Conservation (phyloP, 2,888 invertebrate species). For the Caenorhabditis auriculariae region DNA sequence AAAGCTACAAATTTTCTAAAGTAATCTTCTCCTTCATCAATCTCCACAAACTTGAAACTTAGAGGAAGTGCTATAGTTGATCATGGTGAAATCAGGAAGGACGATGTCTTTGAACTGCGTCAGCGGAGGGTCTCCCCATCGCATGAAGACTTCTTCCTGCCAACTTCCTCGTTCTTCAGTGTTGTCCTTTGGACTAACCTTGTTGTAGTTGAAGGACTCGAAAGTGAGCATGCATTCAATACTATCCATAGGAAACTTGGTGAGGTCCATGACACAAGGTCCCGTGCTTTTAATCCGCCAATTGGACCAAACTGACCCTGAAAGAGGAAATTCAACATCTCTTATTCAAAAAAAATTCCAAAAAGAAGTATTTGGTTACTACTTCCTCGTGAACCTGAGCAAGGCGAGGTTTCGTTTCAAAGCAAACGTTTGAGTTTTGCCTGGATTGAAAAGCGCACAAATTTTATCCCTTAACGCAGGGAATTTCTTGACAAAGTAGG, state of each 20-base stretch:
- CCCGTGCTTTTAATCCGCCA: conserved; percentile 62
- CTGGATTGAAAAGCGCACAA: too few species aligned
- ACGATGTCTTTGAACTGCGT: conserved; percentile 59
- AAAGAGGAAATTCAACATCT: conserved; percentile 6
- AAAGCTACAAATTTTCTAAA: conserved; percentile 29
- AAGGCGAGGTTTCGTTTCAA: too few species aligned
- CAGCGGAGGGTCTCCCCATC: conserved; percentile 43
- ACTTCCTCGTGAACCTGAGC: too few species aligned
- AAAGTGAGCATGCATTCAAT: conserved; percentile 60
- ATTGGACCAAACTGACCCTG: conserved; percentile 63
- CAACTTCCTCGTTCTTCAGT: too few species aligned
- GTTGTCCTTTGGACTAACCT: conserved; percentile 19
- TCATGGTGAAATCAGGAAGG: conserved; percentile 60
- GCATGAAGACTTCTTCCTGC: conserved; percentile 49
- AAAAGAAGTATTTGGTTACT: too few species aligned
- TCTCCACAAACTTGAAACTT: conserved; percentile 28
- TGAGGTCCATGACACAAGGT: conserved; percentile 60
- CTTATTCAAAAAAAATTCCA: not conserved
- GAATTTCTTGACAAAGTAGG: not conserved
- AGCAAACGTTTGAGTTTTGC: too few species aligned
- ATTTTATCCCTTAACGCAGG: too few species aligned
- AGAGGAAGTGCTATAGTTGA: conserved; percentile 44
- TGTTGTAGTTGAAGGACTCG: conserved; percentile 62
- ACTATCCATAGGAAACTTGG: conserved; percentile 60
- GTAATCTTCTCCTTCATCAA: not conserved